These are phyloP conservation scores for Labrus mixtus DNA, from an alignment of 2,113 vertebrate genomes.

Conservation along the genomic window DNA sequence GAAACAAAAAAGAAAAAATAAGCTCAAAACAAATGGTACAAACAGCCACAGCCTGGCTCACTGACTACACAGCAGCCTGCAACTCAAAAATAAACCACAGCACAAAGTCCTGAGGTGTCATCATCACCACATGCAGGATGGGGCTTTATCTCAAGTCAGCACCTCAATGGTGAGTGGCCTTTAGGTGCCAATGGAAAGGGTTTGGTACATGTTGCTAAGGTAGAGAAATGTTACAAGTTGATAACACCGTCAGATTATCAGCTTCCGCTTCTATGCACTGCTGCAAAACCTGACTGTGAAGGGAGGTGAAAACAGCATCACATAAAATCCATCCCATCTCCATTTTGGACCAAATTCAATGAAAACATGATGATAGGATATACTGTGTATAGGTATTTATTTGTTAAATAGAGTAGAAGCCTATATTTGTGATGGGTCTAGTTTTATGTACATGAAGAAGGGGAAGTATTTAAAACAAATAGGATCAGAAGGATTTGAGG, in stretches of 20 bases:
- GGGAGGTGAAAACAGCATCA: constrained; percentile 6
- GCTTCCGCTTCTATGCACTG: constrained; percentile 13
- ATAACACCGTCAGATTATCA: constrained; percentile 18
- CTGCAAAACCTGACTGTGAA: constrained; percentile 27
- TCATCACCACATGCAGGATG: constrained; percentile 59
- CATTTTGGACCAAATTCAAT: constrained; percentile 1
- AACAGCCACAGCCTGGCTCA: constrained; percentile 25
- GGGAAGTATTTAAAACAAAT: not conserved
- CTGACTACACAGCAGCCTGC: constrained; percentile 35
- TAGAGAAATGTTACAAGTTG: constrained; percentile 7
- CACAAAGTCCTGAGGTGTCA: constrained; percentile 25
- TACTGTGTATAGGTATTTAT: not conserved
- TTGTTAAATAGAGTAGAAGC: not conserved
- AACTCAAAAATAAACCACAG: constrained; percentile 57
- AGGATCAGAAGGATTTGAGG: not conserved
- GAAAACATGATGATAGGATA: not conserved
- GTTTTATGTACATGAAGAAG: not conserved
- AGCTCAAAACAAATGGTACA: constrained; percentile 37
- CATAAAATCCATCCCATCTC: not conserved
- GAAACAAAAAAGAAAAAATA: constrained; percentile 48
- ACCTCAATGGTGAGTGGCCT: constrained; percentile 14
- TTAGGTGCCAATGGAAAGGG: constrained; percentile 10
- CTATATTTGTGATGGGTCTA: not conserved
- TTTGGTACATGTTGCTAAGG: not conserved
- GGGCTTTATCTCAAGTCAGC: constrained; percentile 21